Conservation (phyloP, 2,888 invertebrate species). For the Amblyjoppa fuscipennis region DNA sequence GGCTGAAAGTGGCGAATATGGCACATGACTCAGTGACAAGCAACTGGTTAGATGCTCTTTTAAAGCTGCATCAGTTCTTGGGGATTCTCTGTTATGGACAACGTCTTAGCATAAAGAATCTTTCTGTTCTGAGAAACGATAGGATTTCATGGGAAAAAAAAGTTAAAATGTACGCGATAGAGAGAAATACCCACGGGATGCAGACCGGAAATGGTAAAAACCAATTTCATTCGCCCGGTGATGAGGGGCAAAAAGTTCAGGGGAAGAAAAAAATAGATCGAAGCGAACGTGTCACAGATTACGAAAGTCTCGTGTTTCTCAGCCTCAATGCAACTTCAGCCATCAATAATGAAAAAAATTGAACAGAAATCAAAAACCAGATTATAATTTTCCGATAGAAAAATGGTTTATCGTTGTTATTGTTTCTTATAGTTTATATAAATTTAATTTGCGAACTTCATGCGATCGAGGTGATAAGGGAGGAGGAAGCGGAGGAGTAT, state of each 20-base stretch:
- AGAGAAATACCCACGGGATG: neutral
- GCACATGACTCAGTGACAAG: neutral
- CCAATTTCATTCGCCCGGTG: neutral
- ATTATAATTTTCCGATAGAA: neutral
- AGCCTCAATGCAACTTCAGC: neutral
- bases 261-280: neutral
- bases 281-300: neutral
- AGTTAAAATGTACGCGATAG: neutral
- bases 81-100: neutral
- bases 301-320: neutral
- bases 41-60: neutral
- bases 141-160: neutral
- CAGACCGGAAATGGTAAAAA: neutral
- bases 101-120: neutral
- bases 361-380: neutral
- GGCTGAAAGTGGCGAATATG: neutral
- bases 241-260: neutral
- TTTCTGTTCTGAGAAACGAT: neutral
- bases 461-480: neutral
- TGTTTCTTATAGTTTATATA: neutral
- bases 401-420: neutral
- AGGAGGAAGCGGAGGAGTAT: neutral
- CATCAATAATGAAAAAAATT: neutral
- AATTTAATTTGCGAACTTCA: neutral
- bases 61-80: neutral